Evolutionary conservation across 2,888 invertebrate genomes (phyloP).

Genomic region (Apocheima hispidaria): DNA sequence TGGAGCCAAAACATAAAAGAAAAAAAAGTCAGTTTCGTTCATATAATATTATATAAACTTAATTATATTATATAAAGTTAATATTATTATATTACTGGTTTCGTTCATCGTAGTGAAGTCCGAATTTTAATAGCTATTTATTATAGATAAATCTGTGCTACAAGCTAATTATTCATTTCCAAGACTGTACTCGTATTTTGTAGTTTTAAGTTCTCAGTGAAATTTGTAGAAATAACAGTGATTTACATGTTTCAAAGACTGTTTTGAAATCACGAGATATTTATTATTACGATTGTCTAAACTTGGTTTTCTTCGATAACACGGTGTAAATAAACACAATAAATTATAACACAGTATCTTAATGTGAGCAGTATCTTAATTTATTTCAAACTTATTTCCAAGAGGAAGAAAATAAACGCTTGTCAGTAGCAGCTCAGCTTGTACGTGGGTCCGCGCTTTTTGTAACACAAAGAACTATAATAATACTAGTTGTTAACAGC

Average conservation of each 20-base stretch:
- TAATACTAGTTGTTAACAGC: too few species aligned
- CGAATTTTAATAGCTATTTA: conserved; percentile 13
- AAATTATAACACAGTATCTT: conserved; percentile 32
- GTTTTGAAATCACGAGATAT: conserved; percentile 47
- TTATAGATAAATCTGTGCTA: too few species aligned
- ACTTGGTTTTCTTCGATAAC: conserved; percentile 33
- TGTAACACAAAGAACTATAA: too few species aligned
- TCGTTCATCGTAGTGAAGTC: conserved; percentile 6
- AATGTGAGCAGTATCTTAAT: conserved; percentile 30
- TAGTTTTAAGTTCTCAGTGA: conserved; percentile 40
- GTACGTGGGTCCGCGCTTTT: too few species aligned
- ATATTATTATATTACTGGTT: too few species aligned
- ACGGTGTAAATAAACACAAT: conserved; percentile 61
- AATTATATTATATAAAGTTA: too few species aligned
- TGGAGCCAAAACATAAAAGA: too few species aligned
- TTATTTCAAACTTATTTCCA: conserved; percentile 3
- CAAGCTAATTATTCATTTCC: conserved; percentile 30
- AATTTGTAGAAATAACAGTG: conserved; percentile 53
- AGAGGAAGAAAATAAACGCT: too few species aligned
- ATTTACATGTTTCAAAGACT: conserved; percentile 65
- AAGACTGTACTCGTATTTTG: conserved; percentile 28
- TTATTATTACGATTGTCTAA: conserved; percentile 26
- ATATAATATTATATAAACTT: too few species aligned
- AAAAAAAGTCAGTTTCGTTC: too few species aligned
- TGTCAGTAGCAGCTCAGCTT: too few species aligned